Evolutionary conservation across 1,140 invertebrate genomes (phyloP), one percentile per base, ranked within the genome.

Genomic region (Drosophila kurseongensis): DNA sequence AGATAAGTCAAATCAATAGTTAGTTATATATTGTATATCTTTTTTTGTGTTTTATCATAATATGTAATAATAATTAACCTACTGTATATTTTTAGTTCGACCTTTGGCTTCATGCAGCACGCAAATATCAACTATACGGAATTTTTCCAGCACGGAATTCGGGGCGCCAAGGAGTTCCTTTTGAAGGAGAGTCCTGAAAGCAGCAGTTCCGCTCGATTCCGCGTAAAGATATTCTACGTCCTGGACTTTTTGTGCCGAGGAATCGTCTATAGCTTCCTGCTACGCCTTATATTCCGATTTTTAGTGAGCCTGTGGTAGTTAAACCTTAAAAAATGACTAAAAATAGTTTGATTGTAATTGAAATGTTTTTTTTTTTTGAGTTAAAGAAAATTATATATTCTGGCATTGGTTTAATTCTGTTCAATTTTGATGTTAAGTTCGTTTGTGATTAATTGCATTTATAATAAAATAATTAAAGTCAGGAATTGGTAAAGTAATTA

Each of bases 121-220:
- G 92, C 93, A 41, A 83, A 93, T 9, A 72, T 93, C 4, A 93
- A 94, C 41, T 78, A 92, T 3, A 76, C 90, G 40, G 85, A 93
- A 2, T 94, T 93, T 76, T 94, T 94, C 48, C 93, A 91, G 27
- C 90, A 94, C n/a, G 93, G 91, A 29, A 91, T 94, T 4, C 88
- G 93, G 0, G 95, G 94, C 0, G 93, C 93, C 0, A 94, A 94
- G 74, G 91, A 91, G 56, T 95, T 93, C 78, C 78, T 96, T 4
- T 50, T 95, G 13, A 93, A 95, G 0, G 95, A 95, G 67, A 93
- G 93, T 45, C 91, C 94, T 23, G 91, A 93, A 0, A 93, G 93
- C 56, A 78, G 63, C 29, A 68, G 40, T 0, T 62, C 60, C 8
- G 91, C 91, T 29, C 66, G 68, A 0, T 48, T 74, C 27, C 77